Base-by-base conservation (phyloP, 2,113 vertebrate species). In the Muntiacus reevesi region DNA sequence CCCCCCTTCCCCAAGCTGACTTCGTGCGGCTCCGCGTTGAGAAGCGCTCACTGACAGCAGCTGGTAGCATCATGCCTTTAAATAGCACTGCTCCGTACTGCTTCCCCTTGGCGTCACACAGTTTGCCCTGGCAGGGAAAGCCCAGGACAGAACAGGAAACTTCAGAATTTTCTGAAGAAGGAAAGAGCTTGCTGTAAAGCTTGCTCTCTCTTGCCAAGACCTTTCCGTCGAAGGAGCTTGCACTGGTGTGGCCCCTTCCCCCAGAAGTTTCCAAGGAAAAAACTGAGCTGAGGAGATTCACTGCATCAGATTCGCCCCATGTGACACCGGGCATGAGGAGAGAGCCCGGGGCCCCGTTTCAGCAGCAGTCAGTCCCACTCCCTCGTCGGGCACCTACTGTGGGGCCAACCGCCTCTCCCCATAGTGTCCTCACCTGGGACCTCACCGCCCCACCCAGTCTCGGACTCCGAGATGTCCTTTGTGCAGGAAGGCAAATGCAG, bases 81-180 rank as follows among this genome's bases (percentile, higher is more conserved):
- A 84, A 86, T 86, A 89, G 92, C 64, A 81, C 84, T 57, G 67
- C 52, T 15, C 95, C 36, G 4, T 23, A 2, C 67, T 23, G 88
- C 95, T 94, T 94, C 91, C 97, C 84, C 89, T 45, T 13, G 19
- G 71, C 23, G 16, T 59, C 96, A 71, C 2, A 5, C 87, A 87
- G 92, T 57, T 47, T 28, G 62, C 95, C 87, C 92, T 47, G 86
- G 92, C 89, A 95, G 97, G 98, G 96, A 87, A 98, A 98, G 92
- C 98, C 97, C 92, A 8, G 95, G 94, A 87, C 79, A 84, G 89
- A 52, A 60, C 87, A 81, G 97, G 97, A 95, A 98, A 97, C 97
- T 96, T 95, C 1, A 91, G 95, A 95, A 92, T 92, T 98, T 96
- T 96, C 84, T 97, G 94, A 71, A 92, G 76, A 78, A 97, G 95